Conservation (phyloP, 2,797 vertebrate species). For the Lemur catta region DNA sequence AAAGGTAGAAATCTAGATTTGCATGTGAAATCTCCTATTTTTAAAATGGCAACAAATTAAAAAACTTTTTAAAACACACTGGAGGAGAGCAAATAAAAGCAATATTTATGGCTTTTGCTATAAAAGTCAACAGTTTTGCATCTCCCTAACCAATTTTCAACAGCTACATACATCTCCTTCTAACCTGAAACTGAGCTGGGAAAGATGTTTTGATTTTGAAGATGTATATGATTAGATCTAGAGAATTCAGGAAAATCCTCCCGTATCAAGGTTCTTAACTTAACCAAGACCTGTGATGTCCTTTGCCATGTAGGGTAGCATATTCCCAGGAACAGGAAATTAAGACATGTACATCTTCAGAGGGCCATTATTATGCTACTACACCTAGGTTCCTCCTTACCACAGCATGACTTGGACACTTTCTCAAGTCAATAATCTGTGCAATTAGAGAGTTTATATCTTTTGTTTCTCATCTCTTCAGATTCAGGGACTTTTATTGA, state of each 20-base stretch:
- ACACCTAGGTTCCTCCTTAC: neutral
- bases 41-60: neutral
- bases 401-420: neutral
- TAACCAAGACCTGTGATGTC: neutral
- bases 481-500: neutral
- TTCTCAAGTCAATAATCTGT: neutral
- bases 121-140: neutral
- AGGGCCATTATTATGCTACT: neutral
- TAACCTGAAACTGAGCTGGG: neutral
- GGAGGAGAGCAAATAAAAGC: constrained; percentile 23
- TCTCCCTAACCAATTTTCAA: neutral
- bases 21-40: constrained; percentile 21
- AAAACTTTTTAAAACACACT: neutral
- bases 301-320: neutral
- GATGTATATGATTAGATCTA: neutral
- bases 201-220: neutral
- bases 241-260: neutral
- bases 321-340: neutral
- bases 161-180: neutral
- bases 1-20: constrained; percentile 35
- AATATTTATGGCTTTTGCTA: neutral
- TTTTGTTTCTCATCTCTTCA: neutral
- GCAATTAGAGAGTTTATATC: neutral
- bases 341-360: neutral
- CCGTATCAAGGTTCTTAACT: neutral